These are phyloP conservation scores for Albula glossodonta DNA, from an alignment of 2,113 vertebrate species.

Conservation along the genomic window DNA sequence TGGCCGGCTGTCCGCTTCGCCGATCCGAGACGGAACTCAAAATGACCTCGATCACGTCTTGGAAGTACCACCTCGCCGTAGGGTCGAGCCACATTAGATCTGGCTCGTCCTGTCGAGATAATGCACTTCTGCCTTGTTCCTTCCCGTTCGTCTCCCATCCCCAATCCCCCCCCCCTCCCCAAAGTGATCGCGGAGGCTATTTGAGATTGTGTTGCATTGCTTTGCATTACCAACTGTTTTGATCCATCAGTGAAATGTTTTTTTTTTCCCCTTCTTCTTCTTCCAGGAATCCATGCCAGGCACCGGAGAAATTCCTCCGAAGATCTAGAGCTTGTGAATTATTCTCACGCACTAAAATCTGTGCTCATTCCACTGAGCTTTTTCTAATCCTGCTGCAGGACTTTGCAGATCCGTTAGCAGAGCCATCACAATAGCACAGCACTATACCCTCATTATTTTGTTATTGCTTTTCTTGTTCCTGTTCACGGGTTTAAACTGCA, in stretches of 20 bases:
- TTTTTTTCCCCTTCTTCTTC: neutral
- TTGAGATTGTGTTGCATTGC: neutral
- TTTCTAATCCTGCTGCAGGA: neutral
- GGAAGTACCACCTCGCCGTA: neutral
- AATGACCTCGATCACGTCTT: neutral
- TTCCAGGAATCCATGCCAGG: neutral
- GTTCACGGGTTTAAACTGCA: neutral
- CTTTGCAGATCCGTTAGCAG: neutral
- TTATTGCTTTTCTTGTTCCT: neutral
- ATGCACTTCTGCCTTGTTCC: neutral
- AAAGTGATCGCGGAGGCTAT: neutral
- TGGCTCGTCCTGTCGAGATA: neutral
- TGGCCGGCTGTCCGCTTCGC: slow-evolving; percentile 1
- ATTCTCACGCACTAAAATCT: neutral
- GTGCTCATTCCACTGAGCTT: neutral
- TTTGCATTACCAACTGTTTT: neutral
- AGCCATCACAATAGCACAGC: neutral
- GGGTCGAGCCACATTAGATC: slow-evolving; percentile 11
- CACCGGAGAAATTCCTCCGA: neutral
- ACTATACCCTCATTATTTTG: neutral
- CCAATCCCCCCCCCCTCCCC: too few species aligned
- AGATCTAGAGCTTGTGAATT: neutral
- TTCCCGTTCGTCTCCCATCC: neutral
- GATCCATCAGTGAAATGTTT: neutral
- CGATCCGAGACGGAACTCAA: neutral